These are phyloP conservation scores for Atta cephalotes DNA, from an alignment of 1,140 invertebrate species.

Conservation along the genomic window DNA sequence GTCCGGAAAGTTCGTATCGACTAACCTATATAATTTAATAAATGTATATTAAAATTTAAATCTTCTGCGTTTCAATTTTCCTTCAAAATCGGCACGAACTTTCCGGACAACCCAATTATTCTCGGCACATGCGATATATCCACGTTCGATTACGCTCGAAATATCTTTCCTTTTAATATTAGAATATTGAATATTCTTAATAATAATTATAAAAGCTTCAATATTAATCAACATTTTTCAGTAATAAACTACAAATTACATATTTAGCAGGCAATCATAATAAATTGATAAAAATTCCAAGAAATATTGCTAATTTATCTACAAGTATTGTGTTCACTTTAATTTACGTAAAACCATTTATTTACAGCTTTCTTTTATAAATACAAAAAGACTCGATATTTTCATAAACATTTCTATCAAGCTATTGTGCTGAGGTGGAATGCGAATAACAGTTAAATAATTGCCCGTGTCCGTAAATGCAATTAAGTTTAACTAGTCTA, in stretches of 20 bases:
- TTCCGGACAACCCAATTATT: neutral
- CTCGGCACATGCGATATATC: neutral
- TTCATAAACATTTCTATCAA: neutral
- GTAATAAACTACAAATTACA: neutral
- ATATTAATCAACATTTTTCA: neutral
- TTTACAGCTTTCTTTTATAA: neutral
- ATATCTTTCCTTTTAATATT: neutral
- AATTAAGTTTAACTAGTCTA: slow-evolving; percentile 28
- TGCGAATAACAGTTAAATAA: neutral
- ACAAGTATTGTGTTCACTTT: neutral
- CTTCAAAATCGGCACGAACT: too few species aligned
- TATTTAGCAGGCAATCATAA: neutral
- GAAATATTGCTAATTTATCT: neutral
- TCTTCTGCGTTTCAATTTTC: too few species aligned
- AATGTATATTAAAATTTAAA: too few species aligned
- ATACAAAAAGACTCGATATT: neutral
- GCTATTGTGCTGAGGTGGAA: neutral
- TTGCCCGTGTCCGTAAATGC: slow-evolving; percentile 14
- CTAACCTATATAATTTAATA: too few species aligned
- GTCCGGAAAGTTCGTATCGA: too few species aligned
- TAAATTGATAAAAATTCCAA: neutral
- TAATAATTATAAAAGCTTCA: neutral
- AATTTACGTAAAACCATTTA: neutral
- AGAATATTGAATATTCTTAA: neutral
- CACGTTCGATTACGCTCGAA: neutral